phyloP scores from a whole-genome alignment of 2,888 invertebrate species.

The Seira musarum region DNA sequence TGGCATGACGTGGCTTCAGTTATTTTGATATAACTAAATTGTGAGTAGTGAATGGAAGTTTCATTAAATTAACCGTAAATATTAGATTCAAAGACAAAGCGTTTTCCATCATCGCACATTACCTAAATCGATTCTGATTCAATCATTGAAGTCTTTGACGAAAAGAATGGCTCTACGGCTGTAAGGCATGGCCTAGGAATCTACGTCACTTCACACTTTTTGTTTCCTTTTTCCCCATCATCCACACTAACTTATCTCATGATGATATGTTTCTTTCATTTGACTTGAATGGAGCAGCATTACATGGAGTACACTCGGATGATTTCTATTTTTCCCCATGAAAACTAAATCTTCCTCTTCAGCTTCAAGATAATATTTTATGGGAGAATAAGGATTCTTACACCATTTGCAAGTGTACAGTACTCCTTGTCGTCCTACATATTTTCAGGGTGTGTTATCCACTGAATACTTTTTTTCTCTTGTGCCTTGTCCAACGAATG shows the following conservation, averaged over 20 bases:
- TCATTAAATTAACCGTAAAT: conserved; percentile 58
- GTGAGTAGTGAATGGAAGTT: conserved; percentile 7
- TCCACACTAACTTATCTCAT: neutral
- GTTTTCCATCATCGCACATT: conserved; percentile 41
- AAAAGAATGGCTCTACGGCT: neutral
- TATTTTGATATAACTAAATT: neutral
- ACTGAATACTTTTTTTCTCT: neutral
- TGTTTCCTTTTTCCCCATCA: conserved; percentile 6
- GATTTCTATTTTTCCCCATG: neutral
- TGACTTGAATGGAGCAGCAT: neutral
- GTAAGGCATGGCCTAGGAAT: neutral
- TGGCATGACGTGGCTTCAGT: too few species aligned
- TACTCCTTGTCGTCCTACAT: neutral
- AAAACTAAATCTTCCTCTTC: neutral
- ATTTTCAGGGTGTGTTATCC: neutral
- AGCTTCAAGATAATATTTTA: too few species aligned
- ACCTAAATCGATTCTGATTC: conserved; percentile 45
- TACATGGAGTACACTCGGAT: neutral
- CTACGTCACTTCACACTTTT: neutral
- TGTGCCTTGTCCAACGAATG: neutral
- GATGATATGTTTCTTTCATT: neutral
- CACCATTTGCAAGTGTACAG: neutral
- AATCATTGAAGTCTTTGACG: conserved; percentile 4
- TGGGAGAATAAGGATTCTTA: too few species aligned
- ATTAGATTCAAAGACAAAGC: conserved; percentile 48